Percentiles rank a stretch among this genome's conserved stretches.
Conservation (phyloP, 1,140 invertebrate genomes). For the Drosophila chauvacae region DNA sequence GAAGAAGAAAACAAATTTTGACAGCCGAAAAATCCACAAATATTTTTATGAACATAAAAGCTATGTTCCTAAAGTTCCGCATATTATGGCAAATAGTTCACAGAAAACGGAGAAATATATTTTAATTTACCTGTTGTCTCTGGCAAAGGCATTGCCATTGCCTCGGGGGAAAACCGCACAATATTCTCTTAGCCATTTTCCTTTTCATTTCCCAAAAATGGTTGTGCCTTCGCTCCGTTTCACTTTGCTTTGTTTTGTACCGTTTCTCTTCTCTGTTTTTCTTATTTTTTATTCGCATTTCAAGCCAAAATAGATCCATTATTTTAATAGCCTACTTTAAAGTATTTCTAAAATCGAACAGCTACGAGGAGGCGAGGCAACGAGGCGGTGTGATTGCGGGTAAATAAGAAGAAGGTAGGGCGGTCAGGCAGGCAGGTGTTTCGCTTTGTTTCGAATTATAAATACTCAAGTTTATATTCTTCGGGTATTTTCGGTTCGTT, state of each 20-base stretch:
- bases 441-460: slow-evolving; percentile 42
- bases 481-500: slow-evolving; percentile 13
- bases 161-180: slow-evolving; percentile 33
- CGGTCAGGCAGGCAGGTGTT: slow-evolving; percentile 24
- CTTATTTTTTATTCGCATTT: slow-evolving; percentile 40
- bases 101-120: slow-evolving; percentile 21
- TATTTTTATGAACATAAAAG: slow-evolving; percentile 38
- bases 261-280: slow-evolving; percentile 18
- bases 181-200: slow-evolving; percentile 2
- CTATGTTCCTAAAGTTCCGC: slow-evolving; percentile 5
- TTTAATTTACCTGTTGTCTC: slow-evolving; percentile 42
- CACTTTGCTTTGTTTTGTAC: slow-evolving; percentile 42
- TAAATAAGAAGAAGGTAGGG: slow-evolving; percentile 1
- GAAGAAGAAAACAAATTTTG: slow-evolving; percentile 13
- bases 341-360: slow-evolving; percentile 77
- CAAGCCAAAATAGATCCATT: slow-evolving; percentile 76
- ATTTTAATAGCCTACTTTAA: slow-evolving; percentile 80
- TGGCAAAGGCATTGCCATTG: slow-evolving; percentile 21
- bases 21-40: slow-evolving; percentile 39
- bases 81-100: slow-evolving; percentile 29
- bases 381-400: slow-evolving; percentile 3
- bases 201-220: slow-evolving; percentile 53
- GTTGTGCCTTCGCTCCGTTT: slow-evolving; percentile 49
- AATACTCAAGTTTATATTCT: slow-evolving; percentile 37
- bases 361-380: not conserved